A percentile compares a stretch with the other conserved stretches of the same genome.
Conservation (phyloP, 2,113 vertebrate genomes). For the Otis tarda region DNA sequence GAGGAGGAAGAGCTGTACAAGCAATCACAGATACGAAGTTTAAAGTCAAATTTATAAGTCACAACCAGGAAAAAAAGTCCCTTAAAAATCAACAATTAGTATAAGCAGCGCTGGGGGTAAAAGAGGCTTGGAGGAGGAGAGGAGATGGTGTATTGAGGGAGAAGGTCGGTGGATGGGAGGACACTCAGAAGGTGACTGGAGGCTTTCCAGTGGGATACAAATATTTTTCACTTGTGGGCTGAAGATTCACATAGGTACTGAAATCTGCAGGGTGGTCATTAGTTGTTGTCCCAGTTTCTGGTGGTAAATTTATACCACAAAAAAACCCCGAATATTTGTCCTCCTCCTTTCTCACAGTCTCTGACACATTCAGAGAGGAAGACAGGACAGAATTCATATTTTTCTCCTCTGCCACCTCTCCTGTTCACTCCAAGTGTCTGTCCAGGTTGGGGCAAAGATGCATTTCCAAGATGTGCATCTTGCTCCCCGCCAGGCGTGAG, state of each 20-base stretch:
- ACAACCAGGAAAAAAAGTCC: neutral
- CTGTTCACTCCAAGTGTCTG: neutral
- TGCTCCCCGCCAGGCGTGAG: neutral
- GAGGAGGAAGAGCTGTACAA: neutral
- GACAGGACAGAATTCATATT: neutral
- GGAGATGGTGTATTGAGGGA: neutral
- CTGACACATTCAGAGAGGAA: neutral
- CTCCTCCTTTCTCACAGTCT: neutral
- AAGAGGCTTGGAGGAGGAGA: neutral
- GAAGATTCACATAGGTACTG: neutral
- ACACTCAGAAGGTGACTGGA: neutral
- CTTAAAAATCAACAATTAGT: neutral
- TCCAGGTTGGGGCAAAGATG: neutral
- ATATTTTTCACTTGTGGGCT: neutral
- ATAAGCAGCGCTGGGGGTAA: neutral
- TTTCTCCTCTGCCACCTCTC: neutral
- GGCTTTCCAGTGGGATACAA: neutral
- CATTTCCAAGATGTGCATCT: neutral
- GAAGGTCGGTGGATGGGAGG: neutral
- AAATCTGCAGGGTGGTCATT: neutral
- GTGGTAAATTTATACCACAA: neutral
- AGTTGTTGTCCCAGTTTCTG: neutral
- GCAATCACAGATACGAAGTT: neutral
- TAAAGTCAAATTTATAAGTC: neutral
- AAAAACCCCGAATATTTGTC: rapidly evolving